These are phyloP conservation scores for Pachyuromys duprasi DNA, from an alignment of 2,797 vertebrate species.

Conservation along the genomic window DNA sequence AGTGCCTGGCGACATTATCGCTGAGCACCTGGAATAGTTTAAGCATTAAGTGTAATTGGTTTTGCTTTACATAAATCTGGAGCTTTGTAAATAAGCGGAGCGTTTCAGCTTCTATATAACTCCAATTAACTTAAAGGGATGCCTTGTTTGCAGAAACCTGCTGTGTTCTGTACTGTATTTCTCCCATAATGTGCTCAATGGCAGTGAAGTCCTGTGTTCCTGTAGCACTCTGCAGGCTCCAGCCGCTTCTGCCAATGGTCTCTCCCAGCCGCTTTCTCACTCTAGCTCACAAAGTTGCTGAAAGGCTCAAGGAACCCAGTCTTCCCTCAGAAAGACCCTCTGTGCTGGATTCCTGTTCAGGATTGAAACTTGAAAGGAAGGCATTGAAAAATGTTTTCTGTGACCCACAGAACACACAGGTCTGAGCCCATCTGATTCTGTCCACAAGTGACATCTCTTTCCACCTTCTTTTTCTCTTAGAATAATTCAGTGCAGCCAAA, in stretches of 20 bases:
- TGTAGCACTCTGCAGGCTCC: slow-evolving; percentile 45
- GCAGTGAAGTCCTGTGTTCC: slow-evolving; percentile 35
- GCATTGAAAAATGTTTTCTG: not conserved
- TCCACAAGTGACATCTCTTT: slow-evolving; percentile 46
- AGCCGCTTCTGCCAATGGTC: slow-evolving; percentile 62
- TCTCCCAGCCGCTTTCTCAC: not conserved
- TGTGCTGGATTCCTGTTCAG: slow-evolving; percentile 24
- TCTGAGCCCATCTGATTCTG: slow-evolving; percentile 46
- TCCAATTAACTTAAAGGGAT: slow-evolving; percentile 89
- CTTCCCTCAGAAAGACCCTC: not conserved
- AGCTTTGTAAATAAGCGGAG: slow-evolving; percentile 90
- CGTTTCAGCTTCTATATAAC: slow-evolving; percentile 88
- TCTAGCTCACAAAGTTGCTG: slow-evolving; percentile 36
- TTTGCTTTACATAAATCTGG: slow-evolving; percentile 91
- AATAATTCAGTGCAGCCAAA: not conserved
- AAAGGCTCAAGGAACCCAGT: not conserved
- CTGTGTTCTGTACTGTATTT: slow-evolving; percentile 80
- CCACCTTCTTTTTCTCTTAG: not conserved
- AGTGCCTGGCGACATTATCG: slow-evolving; percentile 90
- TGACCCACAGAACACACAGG: not conserved
- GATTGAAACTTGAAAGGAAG: not conserved
- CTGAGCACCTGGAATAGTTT: slow-evolving; percentile 91
- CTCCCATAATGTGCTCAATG: slow-evolving; percentile 52
- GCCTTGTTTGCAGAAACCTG: slow-evolving; percentile 88
- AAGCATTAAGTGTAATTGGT: slow-evolving; percentile 91